Conservation (phyloP, 2,797 vertebrate species). For the Decapterus maruadsi region DNA sequence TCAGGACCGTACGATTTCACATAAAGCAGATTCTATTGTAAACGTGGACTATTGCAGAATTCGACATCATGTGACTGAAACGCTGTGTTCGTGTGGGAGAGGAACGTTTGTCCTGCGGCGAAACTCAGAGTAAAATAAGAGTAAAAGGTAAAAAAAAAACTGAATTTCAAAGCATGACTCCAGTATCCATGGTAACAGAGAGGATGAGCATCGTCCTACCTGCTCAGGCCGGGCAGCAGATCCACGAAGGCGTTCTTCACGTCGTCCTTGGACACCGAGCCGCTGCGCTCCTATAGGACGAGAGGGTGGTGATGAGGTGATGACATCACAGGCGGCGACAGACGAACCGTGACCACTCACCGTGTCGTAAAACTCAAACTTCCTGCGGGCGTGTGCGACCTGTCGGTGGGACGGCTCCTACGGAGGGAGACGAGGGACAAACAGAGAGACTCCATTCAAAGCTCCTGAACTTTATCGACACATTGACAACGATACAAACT, state of each 20-base stretch:
- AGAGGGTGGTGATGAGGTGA: not conserved
- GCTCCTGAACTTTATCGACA: too few species aligned
- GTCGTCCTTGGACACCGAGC: constrained; percentile 72
- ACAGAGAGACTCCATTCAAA: not conserved
- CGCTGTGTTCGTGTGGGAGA: too few species aligned
- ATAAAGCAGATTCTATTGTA: too few species aligned
- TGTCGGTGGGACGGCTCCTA: constrained; percentile 81
- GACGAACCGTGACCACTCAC: constrained; percentile 50
- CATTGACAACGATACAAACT: too few species aligned
- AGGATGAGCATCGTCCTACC: constrained; percentile 54
- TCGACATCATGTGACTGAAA: too few species aligned
- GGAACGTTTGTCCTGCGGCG: too few species aligned
- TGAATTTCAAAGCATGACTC: too few species aligned
- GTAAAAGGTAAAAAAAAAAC: too few species aligned
- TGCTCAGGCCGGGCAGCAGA: constrained; percentile 79
- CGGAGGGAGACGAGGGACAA: not conserved
- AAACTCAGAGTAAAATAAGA: too few species aligned
- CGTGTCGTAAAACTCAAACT: constrained; percentile 82
- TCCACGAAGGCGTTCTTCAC: constrained; percentile 76
- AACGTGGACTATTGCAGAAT: too few species aligned
- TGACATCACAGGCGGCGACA: constrained; percentile 6
- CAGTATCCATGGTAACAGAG: too few species aligned
- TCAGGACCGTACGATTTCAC: too few species aligned
- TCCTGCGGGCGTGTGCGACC: constrained; percentile 73
- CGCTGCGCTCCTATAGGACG: constrained; percentile 71